These are phyloP conservation scores for Kradibia gibbosae DNA, from an alignment of 1,140 invertebrate species.

Conservation along the genomic window DNA sequence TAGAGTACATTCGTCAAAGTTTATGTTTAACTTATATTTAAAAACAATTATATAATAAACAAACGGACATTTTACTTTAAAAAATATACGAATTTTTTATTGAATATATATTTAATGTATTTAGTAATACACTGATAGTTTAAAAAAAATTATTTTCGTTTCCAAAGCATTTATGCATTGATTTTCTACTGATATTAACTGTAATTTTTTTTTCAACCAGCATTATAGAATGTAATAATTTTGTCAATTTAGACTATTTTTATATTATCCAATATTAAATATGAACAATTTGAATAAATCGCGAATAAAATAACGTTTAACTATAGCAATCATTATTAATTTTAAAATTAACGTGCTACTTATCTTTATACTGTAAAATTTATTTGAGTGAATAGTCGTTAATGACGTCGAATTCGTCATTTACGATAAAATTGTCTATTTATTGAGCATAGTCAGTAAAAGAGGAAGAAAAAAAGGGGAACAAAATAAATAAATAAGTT, in stretches of 20 bases:
- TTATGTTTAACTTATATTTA: too few relatives aligned
- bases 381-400: slow-evolving; percentile 23
- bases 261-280: not conserved
- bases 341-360: slow-evolving; percentile 4
- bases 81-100: too few relatives aligned
- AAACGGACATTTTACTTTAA: too few relatives aligned
- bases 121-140: too few relatives aligned
- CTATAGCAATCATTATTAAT: slow-evolving; percentile 1
- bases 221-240: not conserved
- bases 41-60: too few relatives aligned
- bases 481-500: too few relatives aligned
- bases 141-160: too few relatives aligned
- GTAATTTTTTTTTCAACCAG: not conserved
- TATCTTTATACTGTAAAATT: slow-evolving; percentile 15
- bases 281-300: not conserved
- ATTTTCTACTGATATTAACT: too few relatives aligned
- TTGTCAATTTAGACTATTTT: not conserved
- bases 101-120: too few relatives aligned
- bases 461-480: not conserved
- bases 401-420: slow-evolving; percentile 4
- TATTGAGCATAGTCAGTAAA: slow-evolving; percentile 21
- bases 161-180: too few relatives aligned
- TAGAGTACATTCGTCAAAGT: too few relatives aligned
- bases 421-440: slow-evolving; percentile 29
- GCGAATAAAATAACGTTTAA: not conserved